Evolutionary conservation across 1,140 invertebrate species (phyloP), one percentile per base, ranked within the genome.

Genomic region (Choristoneura fumiferana): DNA sequence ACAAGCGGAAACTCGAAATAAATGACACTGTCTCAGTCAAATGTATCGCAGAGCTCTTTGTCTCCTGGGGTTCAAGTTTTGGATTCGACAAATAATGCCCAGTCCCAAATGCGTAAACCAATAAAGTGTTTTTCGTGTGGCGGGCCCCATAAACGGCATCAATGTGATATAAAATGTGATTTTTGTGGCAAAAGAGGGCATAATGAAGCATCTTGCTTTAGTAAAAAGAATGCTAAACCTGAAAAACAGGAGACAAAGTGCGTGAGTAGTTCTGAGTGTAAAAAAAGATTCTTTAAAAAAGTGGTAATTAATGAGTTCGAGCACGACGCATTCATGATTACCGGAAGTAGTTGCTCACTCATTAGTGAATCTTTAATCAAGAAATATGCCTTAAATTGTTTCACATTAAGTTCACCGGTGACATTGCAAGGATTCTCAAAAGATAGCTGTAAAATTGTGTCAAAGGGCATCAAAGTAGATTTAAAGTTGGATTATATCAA

Each of bases 351-450:
- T 17, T 54, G 53, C 14, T 37, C 33, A 0, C 12, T 54, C 1
- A 54, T 54, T 33, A 8, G 6, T 3, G 5, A 36, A 15, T 17
- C 34, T 1, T 15, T 54, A 15, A 14, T 54, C 12, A 18, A 54
- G 4, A 36, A 37, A 17, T 37, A 35, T 17, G n/a, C 4, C 2
- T 37, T 54, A 54, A 15, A 3, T 1, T 15, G 10, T 37, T 4
- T 8, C 4, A 2, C 10, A 9, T 17, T 54, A 9, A 4, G 1
- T 2, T 0, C 14, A 14, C 53, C 53, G 4, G 14, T 54, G 10
- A 37, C 34, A 9, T 54, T 54, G 17, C 53, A 54, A 36, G 53
- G 53, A 4, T 54, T 54, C 10, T 37, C 34, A 5, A 29, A 29
- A 12, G 18, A 40, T 14, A 40, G 1, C n/a, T 1, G 1, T 5